Evolutionary conservation across 2,113 vertebrate genomes (phyloP).

Genomic region (Cyanistes caeruleus): DNA sequence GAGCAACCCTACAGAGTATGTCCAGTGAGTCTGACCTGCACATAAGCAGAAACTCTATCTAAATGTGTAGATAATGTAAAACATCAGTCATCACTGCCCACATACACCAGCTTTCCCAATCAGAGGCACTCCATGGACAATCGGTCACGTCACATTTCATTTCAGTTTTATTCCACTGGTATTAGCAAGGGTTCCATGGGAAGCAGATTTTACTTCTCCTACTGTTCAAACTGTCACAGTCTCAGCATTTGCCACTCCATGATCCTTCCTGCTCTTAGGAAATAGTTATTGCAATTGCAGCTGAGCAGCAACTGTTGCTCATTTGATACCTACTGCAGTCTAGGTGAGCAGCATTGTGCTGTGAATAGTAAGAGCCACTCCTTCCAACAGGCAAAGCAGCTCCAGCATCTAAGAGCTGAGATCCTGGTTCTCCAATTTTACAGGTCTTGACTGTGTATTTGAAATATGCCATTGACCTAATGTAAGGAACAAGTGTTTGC

Average conservation of each 20-base stretch:
- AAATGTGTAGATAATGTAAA: background rate
- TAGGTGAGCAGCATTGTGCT: background rate
- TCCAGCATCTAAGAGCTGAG: background rate
- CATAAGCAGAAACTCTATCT: background rate
- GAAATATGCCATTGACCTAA: background rate
- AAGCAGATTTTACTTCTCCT: background rate
- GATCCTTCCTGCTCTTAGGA: background rate
- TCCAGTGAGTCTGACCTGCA: background rate
- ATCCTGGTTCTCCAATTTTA: background rate
- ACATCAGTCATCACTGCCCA: background rate
- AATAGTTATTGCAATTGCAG: background rate
- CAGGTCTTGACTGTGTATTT: background rate
- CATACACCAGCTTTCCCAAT: background rate
- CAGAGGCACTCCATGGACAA: background rate
- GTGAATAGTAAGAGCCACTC: background rate
- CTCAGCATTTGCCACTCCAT: background rate
- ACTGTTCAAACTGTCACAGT: background rate
- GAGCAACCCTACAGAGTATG: background rate
- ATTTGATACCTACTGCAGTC: background rate
- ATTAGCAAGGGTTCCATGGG: accelerated
- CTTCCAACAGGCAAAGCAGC: background rate
- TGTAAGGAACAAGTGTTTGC: background rate
- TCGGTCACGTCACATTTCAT: accelerated
- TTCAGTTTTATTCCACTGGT: background rate
- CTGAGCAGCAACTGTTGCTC: background rate